These are phyloP conservation scores for Norana najaformis DNA, from an alignment of 2,888 invertebrate species.

Conservation along the genomic window DNA sequence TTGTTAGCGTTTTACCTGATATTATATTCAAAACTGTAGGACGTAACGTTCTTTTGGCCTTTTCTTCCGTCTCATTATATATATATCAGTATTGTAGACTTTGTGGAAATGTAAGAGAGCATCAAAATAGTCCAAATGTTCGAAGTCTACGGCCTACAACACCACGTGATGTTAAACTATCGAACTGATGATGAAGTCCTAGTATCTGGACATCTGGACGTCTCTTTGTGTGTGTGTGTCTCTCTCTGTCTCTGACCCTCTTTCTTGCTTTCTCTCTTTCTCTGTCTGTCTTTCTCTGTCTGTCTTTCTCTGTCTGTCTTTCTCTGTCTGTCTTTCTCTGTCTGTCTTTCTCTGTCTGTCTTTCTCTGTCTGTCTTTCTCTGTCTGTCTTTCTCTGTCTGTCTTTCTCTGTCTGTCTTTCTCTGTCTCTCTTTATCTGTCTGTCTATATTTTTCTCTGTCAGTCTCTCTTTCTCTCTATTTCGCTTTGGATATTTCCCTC, in stretches of 20 bases:
- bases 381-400: not conserved
- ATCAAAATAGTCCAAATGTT: no score
- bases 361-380: not conserved
- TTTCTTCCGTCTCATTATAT: no score
- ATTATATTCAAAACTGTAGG: no score
- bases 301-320: not conserved
- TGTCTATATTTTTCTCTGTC: not conserved
- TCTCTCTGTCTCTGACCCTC: not conserved
- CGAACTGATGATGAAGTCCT: no score
- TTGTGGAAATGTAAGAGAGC: no score
- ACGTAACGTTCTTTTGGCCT: no score
- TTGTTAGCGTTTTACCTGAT: no score
- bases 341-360: not conserved
- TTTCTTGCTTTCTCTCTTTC: not conserved
- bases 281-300: not conserved
- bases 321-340: not conserved
- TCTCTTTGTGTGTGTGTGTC: no score
- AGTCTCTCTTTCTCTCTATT: conserved; percentile 9
- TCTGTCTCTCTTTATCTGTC: not conserved
- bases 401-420: not conserved
- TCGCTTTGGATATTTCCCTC: not conserved
- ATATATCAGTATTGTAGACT: no score
- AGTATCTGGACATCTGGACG: no score
- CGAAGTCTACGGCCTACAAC: no score
- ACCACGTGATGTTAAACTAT: no score